Base-by-base conservation (phyloP, 2,888 invertebrate species). In the Timema cristinae region DNA sequence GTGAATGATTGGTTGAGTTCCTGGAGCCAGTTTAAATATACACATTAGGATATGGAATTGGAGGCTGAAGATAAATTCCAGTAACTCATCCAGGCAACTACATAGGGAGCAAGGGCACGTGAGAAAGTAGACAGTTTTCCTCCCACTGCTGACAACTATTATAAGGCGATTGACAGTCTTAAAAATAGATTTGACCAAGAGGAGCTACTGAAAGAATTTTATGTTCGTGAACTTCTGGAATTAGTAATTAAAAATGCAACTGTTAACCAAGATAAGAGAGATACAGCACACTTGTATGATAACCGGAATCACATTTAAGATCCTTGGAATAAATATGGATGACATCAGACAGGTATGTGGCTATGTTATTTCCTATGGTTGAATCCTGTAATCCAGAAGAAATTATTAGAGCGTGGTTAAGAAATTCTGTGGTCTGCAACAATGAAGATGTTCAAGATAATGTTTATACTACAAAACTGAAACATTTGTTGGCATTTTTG, bases 21-120 rank as follows among this genome's bases (percentile, higher is more conserved):
- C 68, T 79, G 78, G 77, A 72, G 74, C 5, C 77, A 77, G 51
- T 78, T 78, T 68, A 48, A 68, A 50, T 77, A 77, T 70, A 77
- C 78, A 32, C 68, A 79, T 67, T 76, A 77, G 48, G 77, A 76
- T 66, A 52, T 66, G 50, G 68, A 72, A 8, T 13, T 75, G 15
- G 48, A 48, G 63, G n/a, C 71, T 0, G 75, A 75, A 69, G 76
- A 77, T 50, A 78, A 78, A 68, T 77, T 79, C 59, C 75, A 77
- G 13, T 77, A 78, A 67, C 68, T 79, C 16, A 69, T 78, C 13
- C 74, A 77, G 48, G 61, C 73, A 0, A 76, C 74, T 54, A 71
- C 56, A 11, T 54, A 66, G 32, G 76, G 75, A 13, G 75, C 77
- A 0, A 73, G 76, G 69, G 78, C 78, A 8, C 48, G 73, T 50